Base-by-base conservation (phyloP, 2,888 invertebrate genomes). In the Hyalella azteca region DNA sequence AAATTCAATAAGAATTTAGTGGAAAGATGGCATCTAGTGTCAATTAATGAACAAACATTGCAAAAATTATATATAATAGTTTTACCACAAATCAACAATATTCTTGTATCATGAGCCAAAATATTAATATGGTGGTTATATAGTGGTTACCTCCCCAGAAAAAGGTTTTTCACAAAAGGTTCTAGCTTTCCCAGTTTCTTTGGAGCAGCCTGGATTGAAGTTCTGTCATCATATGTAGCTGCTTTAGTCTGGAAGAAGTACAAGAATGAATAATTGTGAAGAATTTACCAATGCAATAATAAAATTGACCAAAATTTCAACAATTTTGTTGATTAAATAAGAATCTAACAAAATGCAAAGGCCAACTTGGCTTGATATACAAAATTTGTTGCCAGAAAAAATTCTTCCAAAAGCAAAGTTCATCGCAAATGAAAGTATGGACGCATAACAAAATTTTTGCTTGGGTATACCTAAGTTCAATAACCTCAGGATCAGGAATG, bases 161-260 rank as follows among this genome's bases (percentile, higher is more conserved):
- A 82, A 19, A 82, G 78, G 48, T 82, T 81, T 45, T 82, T 82
- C 26, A 81, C 54, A 76, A 82, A 82, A 19, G 82, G 82, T 32
- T 75, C 75, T 2, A 75, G 11, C 22, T 75, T 75, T 7, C 29
- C 5, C 66, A 36, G 32, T 36, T 66, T 66, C 32, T 32, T 4
- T 7, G 36, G 19, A 36, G 66, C 15, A 36, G 66, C 5, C 66
- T 66, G 66, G 9, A 66, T 15, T 36, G 66, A 11, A 11, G 66
- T 66, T 19, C 36, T 2, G 3, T 15, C 36, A 4, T 66, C 66
- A 19, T 32, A 13, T 19, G 32, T 36, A 19, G 19, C 66, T 36
- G 66, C 36, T 36, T 66, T 66, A 3, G 66, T 36, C 66, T 66
- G 66, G 36, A 66, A 45, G n/a, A n/a, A n/a, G n/a, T n/a, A n/a